Evolutionary conservation across 2,797 vertebrate genomes (phyloP), one percentile per base, ranked within the genome.

Genomic region (Hyperoplus immaculatus): DNA sequence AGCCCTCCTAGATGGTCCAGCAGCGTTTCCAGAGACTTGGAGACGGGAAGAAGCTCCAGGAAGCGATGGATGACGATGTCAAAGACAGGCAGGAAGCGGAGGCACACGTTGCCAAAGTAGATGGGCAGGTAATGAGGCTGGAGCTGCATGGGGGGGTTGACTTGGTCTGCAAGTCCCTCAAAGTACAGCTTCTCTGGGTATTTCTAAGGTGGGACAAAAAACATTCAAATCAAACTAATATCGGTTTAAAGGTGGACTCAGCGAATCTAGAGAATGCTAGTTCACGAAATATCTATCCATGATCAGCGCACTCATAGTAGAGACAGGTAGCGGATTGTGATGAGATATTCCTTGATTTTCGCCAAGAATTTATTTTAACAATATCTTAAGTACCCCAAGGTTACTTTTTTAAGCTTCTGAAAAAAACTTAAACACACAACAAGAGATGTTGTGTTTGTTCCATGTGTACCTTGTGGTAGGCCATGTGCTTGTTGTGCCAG

Each of bases 401-500:
- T 29, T 29, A 29, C 29, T 29, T 29, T 29, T 29, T 29, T 29
- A 29, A 29, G 29, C 29, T 29, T 21, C 21, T 21, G 21, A 21
- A 21, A 21, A 21, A 21, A 29, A 29, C 39, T 42, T 18, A 29
- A 54, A 29, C 29, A 29, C 12, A 13, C 1, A 29, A 56, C 55
- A 39, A 42, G 8, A 0, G 0, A 5, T 29, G 29, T 3, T 29
- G 53, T 55, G 36, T n/a, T 6, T 53, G 15, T 36, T 29, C 1
- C 2, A 10, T 3, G 5, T 2, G n/a, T 95, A 99, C 98, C 97
- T 99, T 99, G 93, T 99, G 98, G 86, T 99, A 99, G 90, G 87
- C 97, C 98, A 99, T 99, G 92, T 99, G 98, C 67, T 99, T 99
- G 73, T 95, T 98, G 91, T 99, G 98, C 98, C 98, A 99, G 94